These are phyloP conservation scores for Oreochromis tanganicae DNA, from an alignment of 2,113 vertebrate species.

Conservation along the genomic window DNA sequence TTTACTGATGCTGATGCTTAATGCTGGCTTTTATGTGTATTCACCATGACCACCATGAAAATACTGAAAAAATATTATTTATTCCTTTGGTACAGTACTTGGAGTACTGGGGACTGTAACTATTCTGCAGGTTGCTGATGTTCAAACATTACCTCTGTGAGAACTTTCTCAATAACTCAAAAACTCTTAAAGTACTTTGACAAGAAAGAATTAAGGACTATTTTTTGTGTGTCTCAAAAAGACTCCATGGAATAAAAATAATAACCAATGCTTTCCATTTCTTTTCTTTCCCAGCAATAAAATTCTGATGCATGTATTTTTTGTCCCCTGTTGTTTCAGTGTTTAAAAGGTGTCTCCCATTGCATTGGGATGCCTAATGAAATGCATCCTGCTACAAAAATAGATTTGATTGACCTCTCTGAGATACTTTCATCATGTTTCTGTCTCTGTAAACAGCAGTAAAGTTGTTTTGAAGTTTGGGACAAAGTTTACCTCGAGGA, in stretches of 20 bases:
- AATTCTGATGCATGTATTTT: fast-evolving
- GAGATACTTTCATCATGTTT: neutral
- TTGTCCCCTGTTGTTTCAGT: neutral
- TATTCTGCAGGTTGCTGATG: neutral
- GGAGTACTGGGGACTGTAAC: neutral
- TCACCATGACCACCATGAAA: neutral
- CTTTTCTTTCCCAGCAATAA: neutral
- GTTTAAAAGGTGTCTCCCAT: neutral
- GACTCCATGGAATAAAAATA: neutral
- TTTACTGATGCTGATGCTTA: neutral
- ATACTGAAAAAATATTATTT: fast-evolving
- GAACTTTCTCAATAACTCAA: neutral
- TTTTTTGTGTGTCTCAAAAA: neutral
- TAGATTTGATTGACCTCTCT: neutral
- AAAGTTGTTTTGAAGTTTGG: slow-evolving; percentile 1
- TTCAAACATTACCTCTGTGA: neutral
- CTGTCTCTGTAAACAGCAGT: neutral
- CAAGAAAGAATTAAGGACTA: neutral
- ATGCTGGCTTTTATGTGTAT: neutral
- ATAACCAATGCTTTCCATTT: neutral
- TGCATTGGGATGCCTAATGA: neutral
- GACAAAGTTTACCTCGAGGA: slow-evolving; percentile 8
- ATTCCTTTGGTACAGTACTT: neutral
- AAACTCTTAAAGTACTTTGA: neutral
- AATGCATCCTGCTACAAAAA: neutral